These are phyloP conservation scores for Pelecanus crispus DNA, from an alignment of 2,113 vertebrate species.

Conservation along the genomic window DNA sequence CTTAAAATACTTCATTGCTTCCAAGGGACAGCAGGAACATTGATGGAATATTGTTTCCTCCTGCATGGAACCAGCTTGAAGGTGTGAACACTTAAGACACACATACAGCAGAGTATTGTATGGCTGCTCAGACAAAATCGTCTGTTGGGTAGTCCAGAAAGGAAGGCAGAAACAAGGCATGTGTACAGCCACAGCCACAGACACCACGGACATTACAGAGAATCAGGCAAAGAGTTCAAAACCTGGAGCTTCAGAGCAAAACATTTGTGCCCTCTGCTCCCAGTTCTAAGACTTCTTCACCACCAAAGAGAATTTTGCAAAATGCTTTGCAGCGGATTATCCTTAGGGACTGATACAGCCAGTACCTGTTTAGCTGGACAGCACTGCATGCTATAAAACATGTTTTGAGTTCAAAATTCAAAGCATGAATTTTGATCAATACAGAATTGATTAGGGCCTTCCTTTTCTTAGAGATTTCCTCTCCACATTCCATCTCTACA, in stretches of 20 bases:
- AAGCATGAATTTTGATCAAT: background rate
- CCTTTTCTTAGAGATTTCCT: background rate
- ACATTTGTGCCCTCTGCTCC: background rate
- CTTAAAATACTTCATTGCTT: background rate
- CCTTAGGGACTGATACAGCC: background rate
- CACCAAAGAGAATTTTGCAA: background rate
- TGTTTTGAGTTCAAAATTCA: background rate
- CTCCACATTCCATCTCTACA: background rate
- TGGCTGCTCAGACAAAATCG: constrained; percentile 15
- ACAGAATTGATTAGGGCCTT: background rate
- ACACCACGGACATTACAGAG: background rate
- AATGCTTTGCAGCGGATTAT: background rate
- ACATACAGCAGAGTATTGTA: background rate
- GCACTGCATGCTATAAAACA: background rate
- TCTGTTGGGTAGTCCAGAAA: background rate
- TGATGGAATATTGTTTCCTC: constrained; percentile 12
- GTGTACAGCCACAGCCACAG: background rate
- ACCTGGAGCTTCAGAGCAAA: background rate
- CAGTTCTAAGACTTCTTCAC: background rate
- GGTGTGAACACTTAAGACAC: background rate
- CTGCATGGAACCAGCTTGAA: background rate
- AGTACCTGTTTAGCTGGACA: background rate
- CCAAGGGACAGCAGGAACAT: constrained; percentile 41
- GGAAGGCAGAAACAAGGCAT: background rate
- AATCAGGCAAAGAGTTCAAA: background rate